Conservation (phyloP, 2,888 invertebrate genomes). For the Cryptops parisi region DNA sequence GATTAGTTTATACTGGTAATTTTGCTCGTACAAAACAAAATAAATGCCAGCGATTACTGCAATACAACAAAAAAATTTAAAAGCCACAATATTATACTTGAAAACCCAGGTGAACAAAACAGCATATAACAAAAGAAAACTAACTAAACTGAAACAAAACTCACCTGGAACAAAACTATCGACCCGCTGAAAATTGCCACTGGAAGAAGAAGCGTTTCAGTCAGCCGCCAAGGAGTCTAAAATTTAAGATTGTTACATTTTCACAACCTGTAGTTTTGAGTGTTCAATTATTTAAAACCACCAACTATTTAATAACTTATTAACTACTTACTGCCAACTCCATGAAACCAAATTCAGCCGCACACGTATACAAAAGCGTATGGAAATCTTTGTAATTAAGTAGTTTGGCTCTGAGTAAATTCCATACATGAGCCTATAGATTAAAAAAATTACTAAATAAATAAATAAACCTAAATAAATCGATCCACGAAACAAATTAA, state of each 20-base stretch:
- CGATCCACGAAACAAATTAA: too few species aligned
- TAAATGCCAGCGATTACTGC: too few species aligned
- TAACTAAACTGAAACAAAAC: too few species aligned
- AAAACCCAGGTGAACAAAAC: too few species aligned
- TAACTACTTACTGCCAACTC: constrained; percentile 37
- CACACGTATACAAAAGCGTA: constrained; percentile 60
- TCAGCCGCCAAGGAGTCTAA: constrained; percentile 26
- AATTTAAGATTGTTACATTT: background rate
- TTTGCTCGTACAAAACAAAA: too few species aligned
- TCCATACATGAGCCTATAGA: constrained; percentile 49
- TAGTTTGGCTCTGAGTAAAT: constrained; percentile 55
- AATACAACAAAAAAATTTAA: too few species aligned
- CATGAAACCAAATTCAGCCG: constrained; percentile 58
- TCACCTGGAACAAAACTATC: constrained; percentile 21
- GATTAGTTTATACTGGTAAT: too few species aligned
- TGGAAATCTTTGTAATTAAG: constrained; percentile 53
- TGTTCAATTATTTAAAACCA: constrained; percentile 36
- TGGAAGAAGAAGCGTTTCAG: constrained; percentile 44
- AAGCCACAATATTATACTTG: too few species aligned
- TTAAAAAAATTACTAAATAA: constrained; percentile 6
- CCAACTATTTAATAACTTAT: background rate
- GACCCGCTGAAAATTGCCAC: constrained; percentile 30
- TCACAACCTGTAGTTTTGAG: background rate
- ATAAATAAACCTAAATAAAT: too few species aligned
- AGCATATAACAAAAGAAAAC: too few species aligned